Evolutionary conservation across 2,113 vertebrate species (phyloP).

Genomic region (Anolis carolinensis): DNA sequence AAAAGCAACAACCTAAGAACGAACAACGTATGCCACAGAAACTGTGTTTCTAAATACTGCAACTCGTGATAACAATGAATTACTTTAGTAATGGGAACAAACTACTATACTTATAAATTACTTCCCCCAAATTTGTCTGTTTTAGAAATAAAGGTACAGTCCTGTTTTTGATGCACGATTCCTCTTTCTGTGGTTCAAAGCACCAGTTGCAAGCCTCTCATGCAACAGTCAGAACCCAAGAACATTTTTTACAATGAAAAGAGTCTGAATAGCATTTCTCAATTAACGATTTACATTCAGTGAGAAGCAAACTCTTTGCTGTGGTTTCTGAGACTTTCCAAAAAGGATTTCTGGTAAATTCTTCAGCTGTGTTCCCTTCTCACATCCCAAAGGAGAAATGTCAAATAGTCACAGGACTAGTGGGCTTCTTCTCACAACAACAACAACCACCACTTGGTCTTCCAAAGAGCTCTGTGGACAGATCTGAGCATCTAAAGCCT

Average conservation of each 20-base stretch:
- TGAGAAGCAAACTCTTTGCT: background rate
- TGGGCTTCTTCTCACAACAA: background rate
- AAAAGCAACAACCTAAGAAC: too few relatives aligned
- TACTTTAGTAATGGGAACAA: too few relatives aligned
- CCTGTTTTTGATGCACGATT: background rate
- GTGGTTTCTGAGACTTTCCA: background rate
- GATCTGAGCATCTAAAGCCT: background rate
- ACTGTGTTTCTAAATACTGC: too few relatives aligned
- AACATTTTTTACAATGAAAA: background rate
- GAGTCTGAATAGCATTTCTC: background rate
- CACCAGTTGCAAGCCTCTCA: background rate
- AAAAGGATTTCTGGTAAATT: background rate
- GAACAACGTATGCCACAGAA: too few relatives aligned
- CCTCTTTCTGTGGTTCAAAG: background rate
- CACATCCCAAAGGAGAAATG: background rate
- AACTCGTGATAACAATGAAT: too few relatives aligned
- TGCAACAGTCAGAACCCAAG: background rate
- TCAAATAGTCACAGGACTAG: background rate
- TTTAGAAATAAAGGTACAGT: too few relatives aligned
- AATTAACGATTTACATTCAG: background rate
- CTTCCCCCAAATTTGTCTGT: too few relatives aligned
- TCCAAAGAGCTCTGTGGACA: background rate
- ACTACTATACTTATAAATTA: too few relatives aligned
- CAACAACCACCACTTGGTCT: background rate
- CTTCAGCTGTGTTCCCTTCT: background rate